Evolutionary conservation across 2,113 vertebrate species (phyloP), one percentile per base, ranked within the genome.

Genomic region (Eublepharis macularius): DNA sequence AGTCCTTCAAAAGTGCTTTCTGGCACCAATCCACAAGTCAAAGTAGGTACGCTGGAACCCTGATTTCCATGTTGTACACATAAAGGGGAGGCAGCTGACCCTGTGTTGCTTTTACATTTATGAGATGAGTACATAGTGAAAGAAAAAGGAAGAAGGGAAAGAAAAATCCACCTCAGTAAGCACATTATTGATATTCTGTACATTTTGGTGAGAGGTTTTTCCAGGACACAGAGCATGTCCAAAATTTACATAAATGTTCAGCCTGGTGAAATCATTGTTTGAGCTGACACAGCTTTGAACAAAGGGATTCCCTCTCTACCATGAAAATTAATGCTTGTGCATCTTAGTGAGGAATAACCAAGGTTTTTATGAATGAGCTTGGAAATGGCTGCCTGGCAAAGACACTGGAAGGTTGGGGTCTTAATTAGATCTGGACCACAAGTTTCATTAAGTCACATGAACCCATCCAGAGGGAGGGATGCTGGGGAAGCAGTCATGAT

Each of bases 1-100:
- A 54, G 5, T 19, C 96, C 96, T 97, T 96, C 95, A 94, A 96
- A 96, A 96, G 95, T 94, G 94, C 93, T 96, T 94, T 88, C 93
- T 97, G 96, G 96, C 96, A 97, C 90, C 83, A 92, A 95, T 97
- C 95, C 96, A 96, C 66, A 88, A 90, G 93, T 94, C 96, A 96
- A 95, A 96, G 94, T 95, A 94, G 94, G 95, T 94, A 95, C 93
- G 93, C 95, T 92, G 92, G 92, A 94, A 93, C 93, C 94, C 90
- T 91, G 91, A 94, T 94, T 95, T 95, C 92, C 94, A 89, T 92
- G 94, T 93, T 94, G 92, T 14, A 81, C 89, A 93, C 83, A 92
- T 88, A 93, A 94, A 94, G 90, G 94, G 90, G 91, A 90, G 92
- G 92, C 87, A 95, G 89, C 47, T 0, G 80, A 89, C 93, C 80